Evolutionary conservation across 53 echinoderm and acorn worm species (phyloP), one percentile per base, ranked within the genome.

Genomic region (Henricia sp.): DNA sequence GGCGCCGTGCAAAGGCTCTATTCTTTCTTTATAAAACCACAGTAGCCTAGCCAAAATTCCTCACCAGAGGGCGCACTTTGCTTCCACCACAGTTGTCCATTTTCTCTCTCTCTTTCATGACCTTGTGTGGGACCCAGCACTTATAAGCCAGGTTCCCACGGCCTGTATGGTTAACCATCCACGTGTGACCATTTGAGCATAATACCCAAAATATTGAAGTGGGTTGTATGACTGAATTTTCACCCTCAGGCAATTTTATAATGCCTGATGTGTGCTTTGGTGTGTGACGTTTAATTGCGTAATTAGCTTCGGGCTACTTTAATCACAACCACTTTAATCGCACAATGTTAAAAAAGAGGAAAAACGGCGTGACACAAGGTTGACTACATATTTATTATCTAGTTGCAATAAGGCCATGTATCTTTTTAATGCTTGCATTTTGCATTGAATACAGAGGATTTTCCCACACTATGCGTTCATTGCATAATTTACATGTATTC

Each of bases 221-320:
- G 9, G 19, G 19, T 53, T 53, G 53, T 53, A 19, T 56, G 56
- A 9, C 1, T 33, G 6, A 21, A 34, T 52, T 54, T 56, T 33
- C 23, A 34, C 13, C 65, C n/a, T 17, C 8, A 14, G n/a, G 8
- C 14, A 30, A 19, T 63, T 33, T 63, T 32, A 3, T 29, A 0
- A 0, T 14, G 48, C 48, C 8, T 21, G 14, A 27, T 58, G 14
- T 57, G 75, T 58, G 58, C 38, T 30, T 28, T 19, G 40, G 57
- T 38, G 59, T 59, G 76, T 76, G 59, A 76, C 76, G 14, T 29
- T 37, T 38, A 27, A 76, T 40, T 28, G 76, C 37, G 56, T 26
- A 16, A 26, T 39, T 60, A 60, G 62, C 29, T 34, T 30, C 33
- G 6, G 12, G 52, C 72, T 72, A 37, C 51, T 72, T 72, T 72